A percentile compares a stretch with the other conserved stretches of the same genome.
These are phyloP conservation scores for Drosophila tani DNA, from an alignment of 1,140 invertebrate species.

Conservation along the genomic window DNA sequence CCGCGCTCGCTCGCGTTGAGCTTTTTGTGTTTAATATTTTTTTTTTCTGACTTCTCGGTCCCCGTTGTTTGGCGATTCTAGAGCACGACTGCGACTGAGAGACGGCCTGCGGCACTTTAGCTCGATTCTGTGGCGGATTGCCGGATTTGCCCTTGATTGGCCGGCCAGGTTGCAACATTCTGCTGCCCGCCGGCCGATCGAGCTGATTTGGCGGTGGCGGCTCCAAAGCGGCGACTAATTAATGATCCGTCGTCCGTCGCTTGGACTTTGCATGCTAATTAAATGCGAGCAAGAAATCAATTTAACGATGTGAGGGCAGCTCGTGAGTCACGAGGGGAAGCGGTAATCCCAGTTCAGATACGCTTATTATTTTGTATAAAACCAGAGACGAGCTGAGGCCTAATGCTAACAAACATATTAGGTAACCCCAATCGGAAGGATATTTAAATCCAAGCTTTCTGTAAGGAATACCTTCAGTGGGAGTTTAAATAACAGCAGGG, in stretches of 20 bases:
- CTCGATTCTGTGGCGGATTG: constrained; percentile 32
- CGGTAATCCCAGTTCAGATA: no score
- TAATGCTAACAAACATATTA: background rate
- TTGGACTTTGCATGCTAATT: constrained; percentile 65
- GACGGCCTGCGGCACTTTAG: constrained; percentile 24
- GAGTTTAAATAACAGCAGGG: background rate
- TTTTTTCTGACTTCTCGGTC: constrained; percentile 19
- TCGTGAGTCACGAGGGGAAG: constrained; percentile 37
- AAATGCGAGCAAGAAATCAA: constrained; percentile 52
- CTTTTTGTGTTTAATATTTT: constrained; percentile 25
- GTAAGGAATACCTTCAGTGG: background rate
- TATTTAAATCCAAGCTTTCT: background rate
- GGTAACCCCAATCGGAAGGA: background rate
- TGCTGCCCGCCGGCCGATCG: constrained; percentile 54
- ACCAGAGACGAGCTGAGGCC: background rate
- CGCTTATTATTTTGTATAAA: background rate
- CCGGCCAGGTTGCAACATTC: constrained; percentile 43
- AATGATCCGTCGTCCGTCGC: constrained; percentile 58
- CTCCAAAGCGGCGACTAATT: constrained; percentile 65
- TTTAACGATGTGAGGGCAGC: constrained; percentile 23
- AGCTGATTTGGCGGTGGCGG: constrained; percentile 52
- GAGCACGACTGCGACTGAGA: constrained; percentile 61
- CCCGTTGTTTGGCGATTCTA: constrained; percentile 41
- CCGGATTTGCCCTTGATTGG: constrained; percentile 59
- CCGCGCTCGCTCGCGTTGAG: constrained; percentile 32